A percentile compares a stretch with the other conserved stretches of the same genome.
Conservation (phyloP, 2,113 vertebrate species). For the Suncus etruscus region DNA sequence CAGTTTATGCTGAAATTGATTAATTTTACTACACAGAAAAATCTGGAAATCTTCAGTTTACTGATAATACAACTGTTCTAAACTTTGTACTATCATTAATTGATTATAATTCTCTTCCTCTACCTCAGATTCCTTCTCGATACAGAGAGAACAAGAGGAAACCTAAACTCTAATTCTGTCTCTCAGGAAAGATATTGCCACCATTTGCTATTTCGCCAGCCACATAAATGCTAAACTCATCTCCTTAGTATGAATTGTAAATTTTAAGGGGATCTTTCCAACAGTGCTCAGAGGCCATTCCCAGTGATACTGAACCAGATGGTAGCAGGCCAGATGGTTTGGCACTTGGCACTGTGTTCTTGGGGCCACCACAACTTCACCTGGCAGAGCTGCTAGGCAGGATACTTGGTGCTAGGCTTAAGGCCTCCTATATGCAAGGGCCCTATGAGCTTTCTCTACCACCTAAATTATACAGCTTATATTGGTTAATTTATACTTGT, state of each 20-base stretch:
- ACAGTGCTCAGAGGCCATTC: no score
- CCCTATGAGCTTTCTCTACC: no score
- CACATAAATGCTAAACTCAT: background rate
- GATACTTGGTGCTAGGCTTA: no score
- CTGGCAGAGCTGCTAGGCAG: no score
- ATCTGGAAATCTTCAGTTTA: background rate
- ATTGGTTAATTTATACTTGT: background rate
- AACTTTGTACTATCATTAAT: background rate
- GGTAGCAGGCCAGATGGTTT: no score
- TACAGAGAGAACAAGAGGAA: background rate
- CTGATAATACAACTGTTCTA: background rate
- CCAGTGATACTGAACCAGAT: no score
- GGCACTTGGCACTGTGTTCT: no score
- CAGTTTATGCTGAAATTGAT: conserved; percentile 16
- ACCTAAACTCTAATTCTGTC: background rate
- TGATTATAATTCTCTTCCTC: background rate
- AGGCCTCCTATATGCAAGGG: no score
- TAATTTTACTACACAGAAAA: conserved; percentile 35
- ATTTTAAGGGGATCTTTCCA: background rate
- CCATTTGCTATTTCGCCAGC: background rate
- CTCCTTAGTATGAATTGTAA: background rate
- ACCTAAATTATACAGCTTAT: conserved; percentile 3
- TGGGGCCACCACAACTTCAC: no score
- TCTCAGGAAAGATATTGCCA: background rate
- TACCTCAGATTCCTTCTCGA: conserved; percentile 21